Evolutionary conservation across 2,113 vertebrate species (phyloP).

Genomic region (Piaya cayana): DNA sequence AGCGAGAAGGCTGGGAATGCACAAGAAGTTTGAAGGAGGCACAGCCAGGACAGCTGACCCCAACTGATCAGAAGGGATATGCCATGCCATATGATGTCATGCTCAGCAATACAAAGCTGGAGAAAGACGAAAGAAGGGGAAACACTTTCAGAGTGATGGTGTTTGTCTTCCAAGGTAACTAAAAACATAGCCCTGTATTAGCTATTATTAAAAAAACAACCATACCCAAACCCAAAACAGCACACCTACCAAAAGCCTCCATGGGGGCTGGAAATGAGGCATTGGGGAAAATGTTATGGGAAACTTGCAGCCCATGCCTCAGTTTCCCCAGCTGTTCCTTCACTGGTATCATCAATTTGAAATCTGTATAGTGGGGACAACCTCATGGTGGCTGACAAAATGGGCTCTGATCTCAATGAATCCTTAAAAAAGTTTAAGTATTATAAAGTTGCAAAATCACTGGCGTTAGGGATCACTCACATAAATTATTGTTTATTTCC

Average conservation of each 20-base stretch:
- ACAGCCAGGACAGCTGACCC: too few relatives aligned
- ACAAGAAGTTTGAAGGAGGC: too few relatives aligned
- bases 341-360: neutral
- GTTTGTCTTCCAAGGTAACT: too few relatives aligned
- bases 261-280: rapidly evolving
- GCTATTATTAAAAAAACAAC: too few relatives aligned
- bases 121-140: too few relatives aligned
- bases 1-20: too few relatives aligned
- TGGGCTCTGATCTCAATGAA: neutral
- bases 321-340: neutral
- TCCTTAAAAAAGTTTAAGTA: neutral
- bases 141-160: too few relatives aligned
- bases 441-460: neutral
- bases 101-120: too few relatives aligned
- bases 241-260: neutral
- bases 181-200: too few relatives aligned
- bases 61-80: too few relatives aligned
- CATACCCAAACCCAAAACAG: too few relatives aligned
- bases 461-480: neutral
- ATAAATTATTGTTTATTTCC: neutral
- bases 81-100: too few relatives aligned
- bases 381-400: neutral
- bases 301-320: neutral
- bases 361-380: neutral
- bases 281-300: neutral